Conservation (phyloP, 2,888 invertebrate genomes). For the Aporophyla nigra region DNA sequence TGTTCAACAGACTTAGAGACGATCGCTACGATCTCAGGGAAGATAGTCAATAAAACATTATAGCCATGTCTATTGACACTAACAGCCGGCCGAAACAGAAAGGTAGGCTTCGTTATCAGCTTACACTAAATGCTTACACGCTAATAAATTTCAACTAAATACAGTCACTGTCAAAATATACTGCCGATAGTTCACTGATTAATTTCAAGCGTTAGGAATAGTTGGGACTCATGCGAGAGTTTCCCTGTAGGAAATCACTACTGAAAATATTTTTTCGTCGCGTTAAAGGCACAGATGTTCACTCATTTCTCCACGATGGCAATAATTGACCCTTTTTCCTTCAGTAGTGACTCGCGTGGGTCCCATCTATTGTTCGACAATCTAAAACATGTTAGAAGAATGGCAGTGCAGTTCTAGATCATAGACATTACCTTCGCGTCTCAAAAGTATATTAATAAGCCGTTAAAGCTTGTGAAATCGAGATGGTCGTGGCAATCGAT, state of each 20-base stretch:
- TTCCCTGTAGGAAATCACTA: constrained; percentile 14
- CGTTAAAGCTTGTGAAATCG: constrained; percentile 40
- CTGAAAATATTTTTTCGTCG: neutral
- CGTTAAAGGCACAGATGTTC: constrained; percentile 38
- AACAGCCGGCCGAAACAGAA: constrained; percentile 71
- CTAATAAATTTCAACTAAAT: constrained; percentile 88
- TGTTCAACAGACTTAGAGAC: constrained; percentile 68
- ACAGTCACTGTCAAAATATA: constrained; percentile 64
- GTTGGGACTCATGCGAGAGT: neutral
- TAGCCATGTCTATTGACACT: constrained; percentile 72
- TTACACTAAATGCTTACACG: constrained; percentile 79
- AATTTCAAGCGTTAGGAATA: constrained; percentile 48
- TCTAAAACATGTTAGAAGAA: constrained; percentile 41
- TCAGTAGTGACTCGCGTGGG: neutral
- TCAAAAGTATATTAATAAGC: constrained; percentile 36
- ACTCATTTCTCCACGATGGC: neutral
- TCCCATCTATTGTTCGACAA: constrained; percentile 20
- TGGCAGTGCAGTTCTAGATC: constrained; percentile 57
- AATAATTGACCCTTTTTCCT: constrained; percentile 50
- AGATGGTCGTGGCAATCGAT: constrained; percentile 39
- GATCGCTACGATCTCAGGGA: constrained; percentile 56
- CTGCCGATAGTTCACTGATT: constrained; percentile 51
- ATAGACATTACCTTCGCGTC: constrained; percentile 46
- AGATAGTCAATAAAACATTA: constrained; percentile 67
- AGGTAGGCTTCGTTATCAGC: constrained; percentile 78